Evolutionary conservation across 2,888 invertebrate species (phyloP).

Genomic region (Sipha maydis): DNA sequence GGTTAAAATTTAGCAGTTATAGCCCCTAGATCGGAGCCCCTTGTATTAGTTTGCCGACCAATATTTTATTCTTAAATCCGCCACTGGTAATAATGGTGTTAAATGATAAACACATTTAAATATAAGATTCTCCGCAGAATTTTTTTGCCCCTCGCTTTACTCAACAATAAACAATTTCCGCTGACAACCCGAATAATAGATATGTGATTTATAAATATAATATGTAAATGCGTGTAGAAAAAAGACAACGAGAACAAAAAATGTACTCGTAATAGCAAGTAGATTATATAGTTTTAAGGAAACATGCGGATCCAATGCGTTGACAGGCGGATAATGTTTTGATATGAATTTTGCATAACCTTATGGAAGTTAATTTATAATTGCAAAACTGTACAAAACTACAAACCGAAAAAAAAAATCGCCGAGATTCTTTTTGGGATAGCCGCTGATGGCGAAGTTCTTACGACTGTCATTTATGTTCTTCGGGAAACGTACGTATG

Average conservation of each 20-base stretch:
- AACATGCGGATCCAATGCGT: neutral
- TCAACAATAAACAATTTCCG: neutral
- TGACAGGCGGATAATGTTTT: neutral
- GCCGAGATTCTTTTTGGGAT: slow-evolving; percentile 20
- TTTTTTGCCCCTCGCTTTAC: neutral
- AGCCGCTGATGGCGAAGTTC: neutral
- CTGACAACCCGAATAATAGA: neutral
- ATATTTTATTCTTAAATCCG: too few relatives aligned
- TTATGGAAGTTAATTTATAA: slow-evolving; percentile 20
- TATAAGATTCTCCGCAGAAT: neutral
- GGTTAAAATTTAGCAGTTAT: too few relatives aligned
- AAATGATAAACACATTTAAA: neutral
- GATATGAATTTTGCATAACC: slow-evolving; percentile 7
- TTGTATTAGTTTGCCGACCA: too few relatives aligned
- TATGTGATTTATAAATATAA: neutral
- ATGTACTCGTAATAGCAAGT: neutral
- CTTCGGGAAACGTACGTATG: neutral
- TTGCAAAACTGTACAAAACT: slow-evolving; percentile 10
- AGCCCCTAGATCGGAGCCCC: too few relatives aligned
- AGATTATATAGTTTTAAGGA: slow-evolving; percentile 7
- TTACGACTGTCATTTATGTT: slow-evolving; percentile 39
- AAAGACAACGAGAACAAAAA: neutral
- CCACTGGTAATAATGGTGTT: too few relatives aligned
- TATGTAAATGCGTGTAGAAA: neutral
- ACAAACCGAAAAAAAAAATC: neutral